Percentiles rank a stretch among this genome's conserved stretches.
phyloP scores from a whole-genome alignment of 2,797 vertebrate genomes.

The Pelochelys cantorii region DNA sequence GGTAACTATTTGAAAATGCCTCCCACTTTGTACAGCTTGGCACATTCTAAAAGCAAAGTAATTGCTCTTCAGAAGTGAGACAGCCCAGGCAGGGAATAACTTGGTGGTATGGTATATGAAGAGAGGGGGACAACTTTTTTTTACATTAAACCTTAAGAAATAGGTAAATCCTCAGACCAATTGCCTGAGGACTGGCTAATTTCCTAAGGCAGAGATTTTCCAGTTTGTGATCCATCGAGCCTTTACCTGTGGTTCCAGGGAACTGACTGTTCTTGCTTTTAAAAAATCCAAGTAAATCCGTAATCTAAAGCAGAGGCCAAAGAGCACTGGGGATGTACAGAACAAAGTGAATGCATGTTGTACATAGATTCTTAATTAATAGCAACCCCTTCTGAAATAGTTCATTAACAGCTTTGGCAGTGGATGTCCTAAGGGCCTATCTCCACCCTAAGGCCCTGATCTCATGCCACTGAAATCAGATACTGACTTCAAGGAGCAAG shows the following conservation, averaged over 20 bases:
- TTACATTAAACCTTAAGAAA: conserved; percentile 5
- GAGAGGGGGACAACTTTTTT: background rate
- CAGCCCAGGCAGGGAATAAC: background rate
- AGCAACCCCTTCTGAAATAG: background rate
- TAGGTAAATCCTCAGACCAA: conserved; percentile 28
- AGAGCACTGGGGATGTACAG: too few species aligned
- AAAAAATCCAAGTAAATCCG: background rate
- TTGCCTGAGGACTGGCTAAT: conserved; percentile 24
- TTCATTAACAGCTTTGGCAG: background rate
- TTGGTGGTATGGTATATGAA: background rate
- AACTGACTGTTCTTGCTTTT: conserved; percentile 1
- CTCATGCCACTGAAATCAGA: background rate
- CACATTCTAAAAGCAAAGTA: background rate
- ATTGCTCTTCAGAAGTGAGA: background rate
- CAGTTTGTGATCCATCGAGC: background rate
- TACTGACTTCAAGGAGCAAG: background rate
- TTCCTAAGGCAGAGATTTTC: conserved; percentile 28
- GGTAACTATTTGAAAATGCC: background rate
- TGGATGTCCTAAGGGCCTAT: background rate
- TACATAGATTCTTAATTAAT: too few species aligned
- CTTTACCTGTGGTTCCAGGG: background rate
- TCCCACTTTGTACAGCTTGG: background rate
- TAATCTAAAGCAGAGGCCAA: background rate
- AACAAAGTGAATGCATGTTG: too few species aligned
- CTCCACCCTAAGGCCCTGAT: background rate